Conservation (phyloP, 2,888 invertebrate genomes). For the Villa cingulata region DNA sequence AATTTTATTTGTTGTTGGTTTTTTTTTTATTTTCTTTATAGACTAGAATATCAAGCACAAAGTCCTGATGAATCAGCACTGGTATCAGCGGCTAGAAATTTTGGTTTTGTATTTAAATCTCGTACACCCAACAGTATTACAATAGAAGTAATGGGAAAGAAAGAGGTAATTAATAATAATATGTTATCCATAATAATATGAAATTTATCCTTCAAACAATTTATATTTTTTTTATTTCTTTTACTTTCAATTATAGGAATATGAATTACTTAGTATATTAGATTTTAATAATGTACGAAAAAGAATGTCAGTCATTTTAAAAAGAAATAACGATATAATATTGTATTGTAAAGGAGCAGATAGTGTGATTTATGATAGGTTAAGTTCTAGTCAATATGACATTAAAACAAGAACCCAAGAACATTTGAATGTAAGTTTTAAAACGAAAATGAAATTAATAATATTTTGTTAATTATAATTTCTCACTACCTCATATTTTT, state of each 20-base stretch:
- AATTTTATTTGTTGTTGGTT: background rate
- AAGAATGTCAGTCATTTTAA: slow-evolving; percentile 93
- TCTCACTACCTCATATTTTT: no score
- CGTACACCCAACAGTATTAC: slow-evolving; percentile 85
- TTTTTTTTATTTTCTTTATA: slow-evolving; percentile 5
- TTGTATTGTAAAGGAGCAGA: slow-evolving; percentile 98
- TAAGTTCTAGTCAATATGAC: slow-evolving; percentile 61
- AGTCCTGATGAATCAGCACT: slow-evolving; percentile 97
- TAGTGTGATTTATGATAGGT: slow-evolving; percentile 90
- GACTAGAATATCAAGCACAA: slow-evolving; percentile 59
- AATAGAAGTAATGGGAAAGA: slow-evolving; percentile 71
- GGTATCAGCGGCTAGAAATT: slow-evolving; percentile 95
- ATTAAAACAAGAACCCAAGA: slow-evolving; percentile 75
- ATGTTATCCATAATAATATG: no score
- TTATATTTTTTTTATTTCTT: background rate
- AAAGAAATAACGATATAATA: slow-evolving; percentile 66
- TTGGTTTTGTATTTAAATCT: slow-evolving; percentile 95
- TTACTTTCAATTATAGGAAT: slow-evolving; percentile 46
- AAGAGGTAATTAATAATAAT: slow-evolving; percentile 51
- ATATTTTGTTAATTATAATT: no score
- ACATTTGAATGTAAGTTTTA: slow-evolving; percentile 73
- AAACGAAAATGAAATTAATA: no score
- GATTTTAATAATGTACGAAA: slow-evolving; percentile 99
- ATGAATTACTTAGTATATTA: slow-evolving; percentile 91
- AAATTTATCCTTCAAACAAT: background rate